phyloP scores from a whole-genome alignment of 1,140 invertebrate species.

The Venustaconcha ellipsiformis region DNA sequence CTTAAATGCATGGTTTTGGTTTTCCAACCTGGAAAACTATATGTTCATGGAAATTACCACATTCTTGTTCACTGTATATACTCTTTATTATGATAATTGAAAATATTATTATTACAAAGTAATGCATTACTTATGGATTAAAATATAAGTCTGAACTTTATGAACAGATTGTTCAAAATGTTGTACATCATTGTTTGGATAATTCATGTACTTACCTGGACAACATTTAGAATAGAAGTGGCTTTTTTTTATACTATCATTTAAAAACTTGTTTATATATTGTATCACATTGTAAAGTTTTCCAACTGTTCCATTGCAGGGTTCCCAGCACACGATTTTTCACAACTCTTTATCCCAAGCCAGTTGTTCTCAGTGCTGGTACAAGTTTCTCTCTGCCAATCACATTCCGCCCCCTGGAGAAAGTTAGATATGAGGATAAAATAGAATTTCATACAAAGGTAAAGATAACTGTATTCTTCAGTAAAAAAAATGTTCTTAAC shows the following conservation, averaged over 20 bases:
- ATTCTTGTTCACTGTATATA: too few relatives aligned
- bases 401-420: conserved; percentile 67
- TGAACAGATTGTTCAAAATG: not conserved
- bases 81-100: too few relatives aligned
- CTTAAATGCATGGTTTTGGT: too few relatives aligned
- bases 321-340: conserved; percentile 63
- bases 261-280: not conserved
- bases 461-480: conserved; percentile 15
- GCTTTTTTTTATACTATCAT: not conserved
- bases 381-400: conserved; percentile 66
- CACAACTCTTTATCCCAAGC: conserved; percentile 65
- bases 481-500: not conserved
- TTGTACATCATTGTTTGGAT: not conserved
- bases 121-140: not conserved
- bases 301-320: conserved; percentile 41
- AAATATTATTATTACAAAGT: not conserved
- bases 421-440: conserved; percentile 62
- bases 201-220: not conserved
- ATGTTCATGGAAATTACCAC: too few relatives aligned
- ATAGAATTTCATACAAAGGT: conserved; percentile 62
- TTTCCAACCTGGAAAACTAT: too few relatives aligned
- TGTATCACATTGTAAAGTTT: conserved; percentile 1
- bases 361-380: conserved; percentile 65
- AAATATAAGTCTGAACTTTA: not conserved
- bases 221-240: too few relatives aligned